Evolutionary conservation across 2,888 invertebrate species (phyloP), one percentile per base, ranked within the genome.

Genomic region (Apamea epomidion): DNA sequence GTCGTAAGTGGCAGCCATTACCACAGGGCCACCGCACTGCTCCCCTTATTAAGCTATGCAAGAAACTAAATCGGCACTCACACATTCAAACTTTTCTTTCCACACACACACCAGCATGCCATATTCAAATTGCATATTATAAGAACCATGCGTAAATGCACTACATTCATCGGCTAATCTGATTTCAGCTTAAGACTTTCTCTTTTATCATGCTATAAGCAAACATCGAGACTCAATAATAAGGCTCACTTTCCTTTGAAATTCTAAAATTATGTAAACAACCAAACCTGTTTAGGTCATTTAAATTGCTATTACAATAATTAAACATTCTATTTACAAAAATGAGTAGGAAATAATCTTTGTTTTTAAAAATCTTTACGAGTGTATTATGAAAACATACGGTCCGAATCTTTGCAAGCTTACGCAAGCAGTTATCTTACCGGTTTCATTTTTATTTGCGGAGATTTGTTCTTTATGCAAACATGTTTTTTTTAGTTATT

Each of bases 331-430:
- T 62, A 18, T 29, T 45, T 45, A 68, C 16, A 1, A n/a, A 58
- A 37, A 37, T 45, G 0, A 82, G 16, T 48, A 65, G 3, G 8
- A 45, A 45, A 25, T 37, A 6, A 29, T 71, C 0, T 51, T n/a
- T 71, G 4, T 65, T 42, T 67, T 62, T 29, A 48, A 54, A 48
- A 54, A 72, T 60, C 60, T 58, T 51, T 42, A 32, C 25, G 42
- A 45, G 10, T 54, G n/a, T 48, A 29, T 32, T 16, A 37, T 71
- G 78, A 54, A 87, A 87, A 87, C 79, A 87, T 48, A 78, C 64
- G 65, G 68, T 16, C 14, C 0, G 0, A 62, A 60, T 54, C 10
- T 69, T 3, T 54, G 72, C 21, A 37, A 48, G 65, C 48, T 37
- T 16, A 58, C 21, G 25, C 60, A 51, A 1, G 29, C 12, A n/a